Base-by-base conservation (phyloP, 1,140 invertebrate species). In the Bombus polaris region DNA sequence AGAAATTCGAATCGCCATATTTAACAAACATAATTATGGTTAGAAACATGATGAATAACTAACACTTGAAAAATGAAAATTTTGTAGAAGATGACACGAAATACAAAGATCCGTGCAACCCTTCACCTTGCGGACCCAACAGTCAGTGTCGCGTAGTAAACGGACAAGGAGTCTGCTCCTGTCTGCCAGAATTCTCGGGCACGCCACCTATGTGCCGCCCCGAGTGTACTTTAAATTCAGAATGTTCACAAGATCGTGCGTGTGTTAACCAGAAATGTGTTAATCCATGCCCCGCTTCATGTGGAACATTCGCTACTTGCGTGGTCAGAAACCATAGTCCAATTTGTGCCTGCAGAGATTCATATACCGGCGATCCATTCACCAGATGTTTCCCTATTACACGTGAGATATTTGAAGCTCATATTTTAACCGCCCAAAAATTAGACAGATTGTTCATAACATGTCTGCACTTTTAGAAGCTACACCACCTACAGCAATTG, bases 191-290 rank as follows among this genome's bases (percentile, higher is more conserved):
- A 53, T 53, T 53, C 1, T 2, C 47, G 0, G 47, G 47, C 0
- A 1, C 47, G 0, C 47, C 47, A 0, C 47, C 47, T 1, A 22
- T 53, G 47, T 53, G 47, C 0, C 47, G 47, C 0, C 47, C 47
- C 0, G 47, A 53, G 47, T 53, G 47, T 53, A 53, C 47, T 18
- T 18, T 53, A 6, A 96, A 97, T 92, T 96, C 97, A 62, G 97
- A 98, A 94, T 98, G 98, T 93, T 94, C 97, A 2, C 96, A 96
- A 85, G 97, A 97, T 94, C 95, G 96, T 88, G 97, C 97, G 70
- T 98, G 98, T 93, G 95, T 97, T 72, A 96, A 97, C 88, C 96
- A 97, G 90, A 97, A 96, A 94, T 98, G 98, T 95, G 94, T 94
- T 82, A 97, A 97, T 94, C 97, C 98, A 81, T 98, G 98, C 93